These are phyloP conservation scores for Papilio glaucus DNA, from an alignment of 1,140 invertebrate species.

Conservation along the genomic window DNA sequence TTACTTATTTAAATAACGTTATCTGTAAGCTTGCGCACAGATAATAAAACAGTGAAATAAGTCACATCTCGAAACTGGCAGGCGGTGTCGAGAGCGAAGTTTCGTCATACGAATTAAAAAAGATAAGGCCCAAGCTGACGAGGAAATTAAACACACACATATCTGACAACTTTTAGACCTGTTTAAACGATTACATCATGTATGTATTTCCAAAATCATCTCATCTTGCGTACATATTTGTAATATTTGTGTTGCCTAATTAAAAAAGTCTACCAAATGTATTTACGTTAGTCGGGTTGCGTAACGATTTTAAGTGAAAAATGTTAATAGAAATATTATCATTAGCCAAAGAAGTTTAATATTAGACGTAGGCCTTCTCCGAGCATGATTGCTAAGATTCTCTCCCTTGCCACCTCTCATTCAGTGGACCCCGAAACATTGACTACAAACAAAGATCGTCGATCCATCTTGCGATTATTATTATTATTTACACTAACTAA, in stretches of 20 bases:
- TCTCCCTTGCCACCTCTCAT: no score
- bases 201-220: constrained; percentile 8
- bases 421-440: no score
- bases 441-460: no score
- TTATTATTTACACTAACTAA: no score
- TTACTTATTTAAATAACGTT: constrained; percentile 30
- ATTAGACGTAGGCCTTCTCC: no score
- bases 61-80: constrained; percentile 28
- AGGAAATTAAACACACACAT: constrained; percentile 28
- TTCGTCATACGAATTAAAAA: constrained; percentile 32
- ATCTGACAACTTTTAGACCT: constrained; percentile 27
- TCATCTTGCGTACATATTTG: constrained; percentile 17
- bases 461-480: no score
- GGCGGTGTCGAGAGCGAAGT: constrained; percentile 23
- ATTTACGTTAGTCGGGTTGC: background rate
- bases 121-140: constrained; percentile 20
- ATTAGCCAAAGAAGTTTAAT: no score
- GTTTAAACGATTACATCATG: constrained; percentile 30
- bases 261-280: background rate
- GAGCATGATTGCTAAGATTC: no score
- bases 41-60: constrained; percentile 33
- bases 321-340: background rate
- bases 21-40: constrained; percentile 17
- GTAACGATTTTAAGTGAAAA: background rate
- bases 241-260: constrained; percentile 18